Percentiles rank a stretch among this genome's conserved stretches.
Conservation (phyloP, 2,797 vertebrate genomes). For the Harpagifer antarcticus region DNA sequence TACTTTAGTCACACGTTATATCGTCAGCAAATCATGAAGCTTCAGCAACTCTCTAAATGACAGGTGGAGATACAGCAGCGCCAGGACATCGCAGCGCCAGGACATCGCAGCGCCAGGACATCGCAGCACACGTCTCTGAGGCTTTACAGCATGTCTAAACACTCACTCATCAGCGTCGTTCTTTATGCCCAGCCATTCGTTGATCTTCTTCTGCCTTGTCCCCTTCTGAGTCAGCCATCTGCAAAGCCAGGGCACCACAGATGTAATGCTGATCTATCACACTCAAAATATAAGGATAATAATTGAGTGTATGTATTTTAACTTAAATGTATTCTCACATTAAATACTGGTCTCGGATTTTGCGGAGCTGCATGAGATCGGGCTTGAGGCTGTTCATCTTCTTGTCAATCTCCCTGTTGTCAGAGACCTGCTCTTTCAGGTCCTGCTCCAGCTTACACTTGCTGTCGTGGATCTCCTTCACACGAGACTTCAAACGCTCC, state of each 20-base stretch:
- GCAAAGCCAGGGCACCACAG: conserved; percentile 49
- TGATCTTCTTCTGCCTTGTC: conserved; percentile 96
- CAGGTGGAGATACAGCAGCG: neutral
- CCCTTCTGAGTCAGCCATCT: conserved; percentile 99
- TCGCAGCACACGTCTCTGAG: neutral
- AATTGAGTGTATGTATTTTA: neutral
- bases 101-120: conserved; percentile 1
- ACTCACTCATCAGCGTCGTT: conserved; percentile 97
- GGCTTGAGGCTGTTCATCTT: conserved; percentile 99
- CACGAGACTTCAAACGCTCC: conserved; percentile 91
- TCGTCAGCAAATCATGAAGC: neutral
- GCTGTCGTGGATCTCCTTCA: conserved; percentile 94
- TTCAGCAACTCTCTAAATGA: conserved; percentile 13
- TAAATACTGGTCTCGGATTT: conserved; percentile 97
- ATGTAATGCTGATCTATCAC: neutral
- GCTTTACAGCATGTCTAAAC: neutral
- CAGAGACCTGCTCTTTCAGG: conserved; percentile 89
- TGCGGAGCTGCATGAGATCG: conserved; percentile 97
- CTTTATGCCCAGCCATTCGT: conserved; percentile 97
- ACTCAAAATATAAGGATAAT: neutral
- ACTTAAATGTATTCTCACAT: conserved; percentile 86
- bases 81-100: neutral
- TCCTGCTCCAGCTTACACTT: conserved; percentile 94
- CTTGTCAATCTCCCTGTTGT: conserved; percentile 97
- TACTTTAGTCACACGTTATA: neutral